Percentiles rank a stretch among this genome's conserved stretches.
Evolutionary conservation across 2,888 invertebrate genomes (phyloP).

Genomic region (Melolontha melolontha): DNA sequence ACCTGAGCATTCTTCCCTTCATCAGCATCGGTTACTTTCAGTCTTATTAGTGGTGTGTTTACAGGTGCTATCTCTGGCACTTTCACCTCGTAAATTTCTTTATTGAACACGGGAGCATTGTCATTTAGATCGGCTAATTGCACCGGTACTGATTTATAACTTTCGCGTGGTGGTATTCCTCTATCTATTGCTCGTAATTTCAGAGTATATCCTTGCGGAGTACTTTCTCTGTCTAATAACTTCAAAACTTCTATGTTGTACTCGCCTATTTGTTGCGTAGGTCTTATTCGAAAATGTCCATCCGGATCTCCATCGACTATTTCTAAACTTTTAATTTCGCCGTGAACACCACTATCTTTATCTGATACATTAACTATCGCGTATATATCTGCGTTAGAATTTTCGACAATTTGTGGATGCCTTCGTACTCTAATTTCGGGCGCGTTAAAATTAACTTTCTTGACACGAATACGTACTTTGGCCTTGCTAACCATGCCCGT

Average conservation of each 20-base stretch:
- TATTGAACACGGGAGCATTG: constrained; percentile 88
- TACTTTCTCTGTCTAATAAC: constrained; percentile 80
- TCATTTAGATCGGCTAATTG: constrained; percentile 85
- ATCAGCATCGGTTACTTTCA: constrained; percentile 89
- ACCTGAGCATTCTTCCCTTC: constrained; percentile 87
- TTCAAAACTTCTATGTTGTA: constrained; percentile 85
- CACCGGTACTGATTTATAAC: constrained; percentile 85
- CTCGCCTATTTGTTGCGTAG: constrained; percentile 74
- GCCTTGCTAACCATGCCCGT: constrained; percentile 77
- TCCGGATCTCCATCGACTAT: constrained; percentile 92
- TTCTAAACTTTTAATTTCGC: constrained; percentile 83
- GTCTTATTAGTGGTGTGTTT: constrained; percentile 87
- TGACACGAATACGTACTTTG: constrained; percentile 80
- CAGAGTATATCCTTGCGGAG: constrained; percentile 87
- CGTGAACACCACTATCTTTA: constrained; percentile 86
- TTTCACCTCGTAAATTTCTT: constrained; percentile 87
- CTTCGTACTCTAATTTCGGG: constrained; percentile 87
- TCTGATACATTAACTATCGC: constrained; percentile 90
- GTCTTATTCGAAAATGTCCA: constrained; percentile 85
- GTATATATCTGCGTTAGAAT: constrained; percentile 86
- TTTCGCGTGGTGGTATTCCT: constrained; percentile 82
- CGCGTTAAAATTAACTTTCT: constrained; percentile 85
- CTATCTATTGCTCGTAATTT: constrained; percentile 87
- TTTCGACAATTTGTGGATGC: constrained; percentile 84
- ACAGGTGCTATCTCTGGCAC: constrained; percentile 90